Evolutionary conservation across 2,888 invertebrate genomes (phyloP), one percentile per base, ranked within the genome.

Genomic region (Elegia similella): DNA sequence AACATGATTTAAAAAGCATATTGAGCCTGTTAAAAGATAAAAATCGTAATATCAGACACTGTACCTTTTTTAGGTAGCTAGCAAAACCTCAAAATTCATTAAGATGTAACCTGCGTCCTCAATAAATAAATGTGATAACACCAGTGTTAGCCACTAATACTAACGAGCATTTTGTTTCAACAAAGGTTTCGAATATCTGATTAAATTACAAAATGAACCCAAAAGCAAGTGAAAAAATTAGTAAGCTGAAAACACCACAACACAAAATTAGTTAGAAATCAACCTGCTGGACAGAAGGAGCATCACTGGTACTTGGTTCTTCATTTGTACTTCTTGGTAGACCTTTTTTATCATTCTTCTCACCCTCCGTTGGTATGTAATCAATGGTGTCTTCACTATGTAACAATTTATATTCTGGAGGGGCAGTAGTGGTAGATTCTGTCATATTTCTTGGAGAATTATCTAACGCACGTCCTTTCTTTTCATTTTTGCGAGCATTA

Each of bases 261-360:
- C 29, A 42, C 48, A 55, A 2, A 42, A 12, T 55, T 47, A 44
- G 54, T 38, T 55, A 56, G 46, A 55, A 46, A 56, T 48, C 30
- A 1, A 56, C 56, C 56, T 56, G 56, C 15, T 48, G 23, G 10
- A 48, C 48, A 30, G 30, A 16, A 38, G 47, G 15, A 13, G 30
- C 29, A 17, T 17, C 34, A 17, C 0, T 32, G 44, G 55, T 34
- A 30, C 10, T 46, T 6, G 17, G 17, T 52, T 44, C 57, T 32
- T 52, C 44, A 7, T 16, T 52, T 30, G 17, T 57, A 34, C 12
- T 57, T 52, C 29, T 50, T 30, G 43, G 15, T 16, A 52, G 8
- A 52, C 38, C 50, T 52, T 52, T 43, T 34, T 57, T 57, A 8
- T 23, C 43, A 52, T 57, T 52, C n/a, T 52, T 52, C 6, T 1